Conservation (phyloP, 2,113 vertebrate species). For the Datnioides undecimradiatus region DNA sequence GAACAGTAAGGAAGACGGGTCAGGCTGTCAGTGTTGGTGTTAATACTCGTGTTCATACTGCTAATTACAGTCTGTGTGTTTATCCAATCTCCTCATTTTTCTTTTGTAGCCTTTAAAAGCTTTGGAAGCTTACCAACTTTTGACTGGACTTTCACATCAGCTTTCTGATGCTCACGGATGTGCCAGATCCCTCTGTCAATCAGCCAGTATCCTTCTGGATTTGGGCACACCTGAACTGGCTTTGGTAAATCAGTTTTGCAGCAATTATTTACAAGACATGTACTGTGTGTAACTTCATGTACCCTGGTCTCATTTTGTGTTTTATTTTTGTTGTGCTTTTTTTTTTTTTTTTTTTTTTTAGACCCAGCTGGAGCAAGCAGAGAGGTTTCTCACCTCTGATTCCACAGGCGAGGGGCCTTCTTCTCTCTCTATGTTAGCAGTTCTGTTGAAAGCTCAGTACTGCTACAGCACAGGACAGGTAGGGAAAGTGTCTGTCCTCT, state of each 20-base stretch:
- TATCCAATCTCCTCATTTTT: constrained; percentile 1
- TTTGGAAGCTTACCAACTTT: constrained; percentile 85
- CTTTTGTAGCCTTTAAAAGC: constrained; percentile 87
- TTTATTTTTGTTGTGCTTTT: neutral
- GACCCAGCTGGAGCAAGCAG: constrained; percentile 83
- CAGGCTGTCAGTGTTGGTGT: neutral
- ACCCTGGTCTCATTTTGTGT: neutral
- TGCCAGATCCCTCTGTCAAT: constrained; percentile 82
- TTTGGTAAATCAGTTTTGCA: constrained; percentile 78
- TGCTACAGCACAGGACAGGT: constrained; percentile 84
- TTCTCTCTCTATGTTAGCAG: constrained; percentile 79
- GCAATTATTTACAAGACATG: neutral
- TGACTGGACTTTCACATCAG: constrained; percentile 68
- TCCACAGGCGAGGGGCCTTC: constrained; percentile 60
- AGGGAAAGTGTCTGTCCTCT: neutral
- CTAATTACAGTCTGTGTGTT: neutral
- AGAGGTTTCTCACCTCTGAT: constrained; percentile 73
- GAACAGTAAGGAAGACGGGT: neutral
- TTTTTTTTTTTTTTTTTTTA: constrained; percentile 64
- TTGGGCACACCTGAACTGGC: constrained; percentile 86
- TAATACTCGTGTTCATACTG: neutral
- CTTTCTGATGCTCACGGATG: constrained; percentile 79
- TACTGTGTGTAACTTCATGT: neutral
- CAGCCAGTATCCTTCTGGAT: constrained; percentile 86
- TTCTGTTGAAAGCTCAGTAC: constrained; percentile 85